A percentile compares a stretch with the other conserved stretches of the same genome.
These are phyloP conservation scores for Tamandua tetradactyla DNA, from an alignment of 2,797 vertebrate species.

Conservation along the genomic window DNA sequence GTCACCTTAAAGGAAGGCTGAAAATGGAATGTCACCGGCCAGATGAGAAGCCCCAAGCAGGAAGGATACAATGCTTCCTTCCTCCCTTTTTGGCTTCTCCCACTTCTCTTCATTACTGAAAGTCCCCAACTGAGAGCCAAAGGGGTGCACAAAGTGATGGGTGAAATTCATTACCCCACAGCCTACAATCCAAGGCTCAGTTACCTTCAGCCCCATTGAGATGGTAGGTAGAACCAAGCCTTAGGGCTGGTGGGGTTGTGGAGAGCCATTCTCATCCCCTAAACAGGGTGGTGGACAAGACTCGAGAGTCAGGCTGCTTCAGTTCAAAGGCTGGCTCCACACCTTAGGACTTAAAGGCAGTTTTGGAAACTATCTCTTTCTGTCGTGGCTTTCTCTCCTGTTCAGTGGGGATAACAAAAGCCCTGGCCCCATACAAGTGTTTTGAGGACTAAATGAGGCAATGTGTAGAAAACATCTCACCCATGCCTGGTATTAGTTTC, in stretches of 20 bases:
- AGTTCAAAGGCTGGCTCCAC: not conserved
- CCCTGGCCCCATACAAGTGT: not conserved
- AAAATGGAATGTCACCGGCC: conserved; percentile 48
- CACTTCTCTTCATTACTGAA: not conserved
- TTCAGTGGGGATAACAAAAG: not conserved
- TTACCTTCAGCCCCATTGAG: not conserved
- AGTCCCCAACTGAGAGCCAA: conserved; percentile 8
- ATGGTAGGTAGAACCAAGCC: not conserved
- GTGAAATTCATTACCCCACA: not conserved
- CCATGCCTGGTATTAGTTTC: not conserved
- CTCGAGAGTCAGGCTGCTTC: not conserved
- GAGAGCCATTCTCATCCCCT: not conserved
- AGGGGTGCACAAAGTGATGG: not conserved
- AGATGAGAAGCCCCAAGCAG: not conserved
- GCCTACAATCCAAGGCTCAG: not conserved
- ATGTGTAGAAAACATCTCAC: not conserved
- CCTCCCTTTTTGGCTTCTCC: not conserved
- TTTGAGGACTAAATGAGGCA: not conserved
- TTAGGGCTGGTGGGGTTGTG: not conserved
- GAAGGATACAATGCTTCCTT: not conserved
- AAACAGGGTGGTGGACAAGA: not conserved
- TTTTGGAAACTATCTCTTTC: not conserved
- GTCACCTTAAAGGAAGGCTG: not conserved
- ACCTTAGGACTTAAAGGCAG: not conserved
- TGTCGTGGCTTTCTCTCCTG: not conserved